These are phyloP conservation scores for Belonocnema kinseyi DNA, from an alignment of 1,140 invertebrate genomes.

Conservation along the genomic window DNA sequence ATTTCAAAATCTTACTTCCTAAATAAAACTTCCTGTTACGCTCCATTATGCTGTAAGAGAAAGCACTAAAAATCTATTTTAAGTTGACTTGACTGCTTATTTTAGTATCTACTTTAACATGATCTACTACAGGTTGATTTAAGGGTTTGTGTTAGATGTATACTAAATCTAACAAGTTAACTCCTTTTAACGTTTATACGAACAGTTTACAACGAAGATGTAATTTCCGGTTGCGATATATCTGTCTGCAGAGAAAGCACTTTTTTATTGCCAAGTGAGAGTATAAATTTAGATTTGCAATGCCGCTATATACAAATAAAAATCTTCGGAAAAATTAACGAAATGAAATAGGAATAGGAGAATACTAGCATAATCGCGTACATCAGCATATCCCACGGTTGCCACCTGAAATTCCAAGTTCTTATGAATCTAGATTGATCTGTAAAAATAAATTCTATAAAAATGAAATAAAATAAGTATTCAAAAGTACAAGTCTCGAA, in stretches of 20 bases:
- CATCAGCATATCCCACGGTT: too few relatives aligned
- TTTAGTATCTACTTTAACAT: slow-evolving; percentile 19
- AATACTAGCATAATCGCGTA: too few relatives aligned
- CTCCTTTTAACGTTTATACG: slow-evolving; percentile 20
- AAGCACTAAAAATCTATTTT: slow-evolving; percentile 2
- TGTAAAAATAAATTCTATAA: too few relatives aligned
- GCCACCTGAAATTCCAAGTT: too few relatives aligned
- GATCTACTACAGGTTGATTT: slow-evolving; percentile 22
- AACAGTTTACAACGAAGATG: slow-evolving; percentile 18
- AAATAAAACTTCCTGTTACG: neutral
- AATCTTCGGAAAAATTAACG: too few relatives aligned
- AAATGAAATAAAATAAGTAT: too few relatives aligned
- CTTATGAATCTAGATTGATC: too few relatives aligned
- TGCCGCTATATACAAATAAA: too few relatives aligned
- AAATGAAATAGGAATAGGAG: too few relatives aligned
- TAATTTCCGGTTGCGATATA: slow-evolving; percentile 29
- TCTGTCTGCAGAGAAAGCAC: slow-evolving; percentile 18
- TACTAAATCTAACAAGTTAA: slow-evolving; percentile 28
- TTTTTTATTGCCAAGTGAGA: neutral
- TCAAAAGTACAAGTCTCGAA: too few relatives aligned
- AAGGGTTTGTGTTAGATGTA: neutral
- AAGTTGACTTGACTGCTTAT: neutral
- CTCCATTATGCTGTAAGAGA: neutral
- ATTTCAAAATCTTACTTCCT: neutral
- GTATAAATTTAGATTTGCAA: too few relatives aligned